phyloP scores from a whole-genome alignment of 2,113 vertebrate genomes.

The Lagopus muta region DNA sequence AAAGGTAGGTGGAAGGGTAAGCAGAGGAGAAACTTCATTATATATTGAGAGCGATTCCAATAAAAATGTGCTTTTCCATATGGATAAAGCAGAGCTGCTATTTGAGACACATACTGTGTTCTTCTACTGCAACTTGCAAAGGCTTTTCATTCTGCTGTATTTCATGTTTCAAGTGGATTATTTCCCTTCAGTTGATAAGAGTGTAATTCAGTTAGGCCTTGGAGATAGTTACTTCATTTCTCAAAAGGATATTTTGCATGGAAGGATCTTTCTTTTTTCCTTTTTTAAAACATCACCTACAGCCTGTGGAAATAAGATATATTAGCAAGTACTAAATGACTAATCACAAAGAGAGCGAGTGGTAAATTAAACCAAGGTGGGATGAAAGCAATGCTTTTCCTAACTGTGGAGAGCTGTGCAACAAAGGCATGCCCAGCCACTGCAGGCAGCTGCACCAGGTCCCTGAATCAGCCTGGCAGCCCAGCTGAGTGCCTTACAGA shows the following conservation, averaged over 20 bases:
- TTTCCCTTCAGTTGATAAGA: conserved; percentile 67
- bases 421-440: background rate
- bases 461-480: background rate
- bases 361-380: conserved; percentile 20
- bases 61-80: conserved; percentile 45
- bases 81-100: conserved; percentile 30
- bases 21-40: conserved; percentile 35
- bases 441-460: background rate
- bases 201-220: conserved; percentile 64
- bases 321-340: conserved; percentile 65
- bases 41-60: conserved; percentile 22
- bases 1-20: background rate
- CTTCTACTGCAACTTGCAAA: background rate
- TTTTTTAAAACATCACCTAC: conserved; percentile 3
- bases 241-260: conserved; percentile 68
- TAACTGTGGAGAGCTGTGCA: background rate
- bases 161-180: conserved; percentile 53
- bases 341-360: background rate
- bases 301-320: conserved; percentile 54
- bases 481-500: background rate
- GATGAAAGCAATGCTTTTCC: conserved; percentile 21
- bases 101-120: conserved; percentile 45
- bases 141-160: conserved; percentile 35
- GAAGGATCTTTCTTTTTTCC: conserved; percentile 31
- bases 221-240: conserved; percentile 54